These are phyloP conservation scores for Tetrax tetrax DNA, from an alignment of 2,113 vertebrate species.

Conservation along the genomic window DNA sequence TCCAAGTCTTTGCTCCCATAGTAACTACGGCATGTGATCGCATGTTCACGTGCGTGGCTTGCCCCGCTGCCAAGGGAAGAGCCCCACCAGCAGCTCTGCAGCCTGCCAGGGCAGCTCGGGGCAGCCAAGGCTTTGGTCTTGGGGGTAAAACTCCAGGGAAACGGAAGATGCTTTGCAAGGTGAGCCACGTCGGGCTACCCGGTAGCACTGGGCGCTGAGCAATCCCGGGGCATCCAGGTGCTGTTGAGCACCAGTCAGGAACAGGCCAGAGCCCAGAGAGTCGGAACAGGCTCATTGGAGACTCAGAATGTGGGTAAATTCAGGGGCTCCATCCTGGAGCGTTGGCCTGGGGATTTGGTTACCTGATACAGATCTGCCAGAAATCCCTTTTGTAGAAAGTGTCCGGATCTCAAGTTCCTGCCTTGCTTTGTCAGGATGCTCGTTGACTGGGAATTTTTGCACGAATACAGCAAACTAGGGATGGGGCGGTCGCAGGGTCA, in stretches of 20 bases:
- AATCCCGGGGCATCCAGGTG: not conserved
- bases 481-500: not conserved
- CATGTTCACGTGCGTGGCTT: not conserved
- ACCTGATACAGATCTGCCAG: not conserved
- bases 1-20: not conserved
- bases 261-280: not conserved
- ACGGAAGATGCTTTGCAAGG: not conserved
- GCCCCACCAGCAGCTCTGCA: not conserved
- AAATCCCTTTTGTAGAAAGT: not conserved
- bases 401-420: not conserved
- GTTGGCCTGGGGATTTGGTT: not conserved
- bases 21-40: not conserved
- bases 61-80: not conserved
- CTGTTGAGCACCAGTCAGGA: not conserved
- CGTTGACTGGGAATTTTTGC: not conserved
- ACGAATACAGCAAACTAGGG: not conserved
- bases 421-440: not conserved
- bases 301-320: not conserved
- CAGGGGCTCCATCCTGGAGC: not conserved
- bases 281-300: not conserved
- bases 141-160: not conserved
- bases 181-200: rapidly evolving
- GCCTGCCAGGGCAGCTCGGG: not conserved
- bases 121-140: not conserved
- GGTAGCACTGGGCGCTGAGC: not conserved